Conservation (phyloP, 30 jellyfish, hydroid and myxozoan genomes). For the Phacellophora camtschatica region DNA sequence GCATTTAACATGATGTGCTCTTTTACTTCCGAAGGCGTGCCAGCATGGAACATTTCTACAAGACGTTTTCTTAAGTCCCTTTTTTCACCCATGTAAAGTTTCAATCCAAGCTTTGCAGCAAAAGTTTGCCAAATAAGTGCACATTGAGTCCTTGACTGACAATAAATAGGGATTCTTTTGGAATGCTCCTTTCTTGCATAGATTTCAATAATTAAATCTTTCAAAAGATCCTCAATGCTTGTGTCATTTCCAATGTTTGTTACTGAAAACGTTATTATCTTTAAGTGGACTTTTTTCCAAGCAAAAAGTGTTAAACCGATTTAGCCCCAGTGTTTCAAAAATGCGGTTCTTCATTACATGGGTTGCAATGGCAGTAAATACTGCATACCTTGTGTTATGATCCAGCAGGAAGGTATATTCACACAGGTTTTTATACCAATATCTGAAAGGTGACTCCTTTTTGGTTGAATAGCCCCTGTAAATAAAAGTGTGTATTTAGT, state of each 20-base stretch:
- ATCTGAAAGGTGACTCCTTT: background rate
- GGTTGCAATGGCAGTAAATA: constrained; percentile 24
- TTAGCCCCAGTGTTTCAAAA: background rate
- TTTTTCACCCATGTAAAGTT: background rate
- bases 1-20: constrained; percentile 2
- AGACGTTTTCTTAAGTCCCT: background rate
- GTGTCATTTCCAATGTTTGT: background rate
- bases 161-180: background rate
- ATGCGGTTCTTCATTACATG: background rate
- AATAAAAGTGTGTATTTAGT: background rate
- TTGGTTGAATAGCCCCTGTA: background rate
- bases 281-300: background rate
- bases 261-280: background rate
- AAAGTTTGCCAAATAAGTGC: constrained; percentile 24
- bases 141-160: constrained; percentile 7
- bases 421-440: background rate
- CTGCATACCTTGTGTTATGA: background rate
- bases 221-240: background rate
- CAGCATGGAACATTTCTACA: constrained; percentile 54
- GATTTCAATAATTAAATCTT: background rate
- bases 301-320: background rate
- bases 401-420: constrained; percentile 3
- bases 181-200: background rate
- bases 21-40: constrained; percentile 22
- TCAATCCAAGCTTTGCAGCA: background rate